Conservation (phyloP, 2,888 invertebrate species). For the Ceratothoa steindachneri region DNA sequence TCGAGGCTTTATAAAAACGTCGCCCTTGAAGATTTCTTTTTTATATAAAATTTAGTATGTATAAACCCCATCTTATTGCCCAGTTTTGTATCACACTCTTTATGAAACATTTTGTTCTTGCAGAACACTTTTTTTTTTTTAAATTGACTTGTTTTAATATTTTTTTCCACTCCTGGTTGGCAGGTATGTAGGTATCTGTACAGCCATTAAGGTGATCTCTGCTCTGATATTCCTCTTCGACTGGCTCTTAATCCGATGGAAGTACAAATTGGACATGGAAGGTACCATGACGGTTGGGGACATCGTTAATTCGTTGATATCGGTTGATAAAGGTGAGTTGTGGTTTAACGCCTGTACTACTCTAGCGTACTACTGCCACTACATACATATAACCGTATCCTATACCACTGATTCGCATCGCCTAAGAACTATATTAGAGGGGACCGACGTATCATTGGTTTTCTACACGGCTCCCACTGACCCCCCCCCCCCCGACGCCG, state of each 20-base stretch:
- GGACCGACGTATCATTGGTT: neutral
- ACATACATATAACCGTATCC: neutral
- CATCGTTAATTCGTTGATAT: slow-evolving; percentile 56
- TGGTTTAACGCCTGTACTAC: neutral
- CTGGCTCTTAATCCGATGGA: slow-evolving; percentile 79
- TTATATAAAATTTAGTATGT: too few relatives aligned
- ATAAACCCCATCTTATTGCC: too few relatives aligned
- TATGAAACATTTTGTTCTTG: too few relatives aligned
- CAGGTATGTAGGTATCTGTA: slow-evolving; percentile 83
- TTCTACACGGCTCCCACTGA: too few relatives aligned
- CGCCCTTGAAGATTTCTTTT: too few relatives aligned
- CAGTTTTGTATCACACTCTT: too few relatives aligned
- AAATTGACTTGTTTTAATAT: too few relatives aligned
- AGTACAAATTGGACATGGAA: slow-evolving; percentile 60
- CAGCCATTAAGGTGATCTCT: slow-evolving; percentile 81
- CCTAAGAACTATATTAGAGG: neutral
- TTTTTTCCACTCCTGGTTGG: too few relatives aligned
- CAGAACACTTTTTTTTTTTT: too few relatives aligned
- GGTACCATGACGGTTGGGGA: slow-evolving; percentile 63
- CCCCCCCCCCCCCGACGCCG: too few relatives aligned
- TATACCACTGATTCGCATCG: neutral
- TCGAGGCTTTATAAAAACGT: too few relatives aligned
- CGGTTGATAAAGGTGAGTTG: slow-evolving; percentile 48
- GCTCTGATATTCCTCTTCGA: slow-evolving; percentile 78
- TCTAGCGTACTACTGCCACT: neutral